Base-by-base conservation (phyloP, 2,888 invertebrate genomes). In the Dicycla oo region DNA sequence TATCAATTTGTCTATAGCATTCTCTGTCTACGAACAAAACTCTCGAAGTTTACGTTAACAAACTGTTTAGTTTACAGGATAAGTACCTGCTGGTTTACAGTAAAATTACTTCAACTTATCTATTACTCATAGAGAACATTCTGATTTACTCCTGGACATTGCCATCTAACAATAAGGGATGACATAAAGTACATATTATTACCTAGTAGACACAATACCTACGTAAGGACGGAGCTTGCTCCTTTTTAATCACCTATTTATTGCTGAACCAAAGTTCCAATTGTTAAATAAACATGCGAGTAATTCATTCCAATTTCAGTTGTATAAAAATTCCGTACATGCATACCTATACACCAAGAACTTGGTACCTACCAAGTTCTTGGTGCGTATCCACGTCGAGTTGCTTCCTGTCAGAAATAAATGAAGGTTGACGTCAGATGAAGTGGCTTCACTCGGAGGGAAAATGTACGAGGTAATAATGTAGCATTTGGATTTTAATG, bases 351-450 rank as follows among this genome's bases (percentile, higher is more conserved):
- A n/a, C n/a, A n/a, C n/a, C n/a, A n/a, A n/a, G n/a, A n/a, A n/a
- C n/a, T n/a, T n/a, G 13, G 6, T 53, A 53, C 34, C 34, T 34
- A 34, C 34, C 34, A 5, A 34, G 26, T 8, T 54, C 8, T 53
- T 72, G 65, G 38, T 58, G 40, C 40, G 13, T n/a, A 56, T 47
- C 68, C 6, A 34, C 13, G 53, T n/a, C 26, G 26, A 38, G 51
- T 40, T 65, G 56, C 49, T 13, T 23, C 30, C 30, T 67, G 69
- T 69, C 67, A 75, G 45, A 54, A 68, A 49, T 34, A 64, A 78
- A 81, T 82, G 61, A 78, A 61, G 67, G 72, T n/a, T 64, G 82
- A 65, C 78, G 15, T 40, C 20, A 43, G 20, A 62, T 45, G 49
- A 77, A 60, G 49, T 54, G 20, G 13, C 43, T 45, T 43, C 47